phyloP scores from a whole-genome alignment of 2,797 vertebrate species.

The Anguilla megastoma region DNA sequence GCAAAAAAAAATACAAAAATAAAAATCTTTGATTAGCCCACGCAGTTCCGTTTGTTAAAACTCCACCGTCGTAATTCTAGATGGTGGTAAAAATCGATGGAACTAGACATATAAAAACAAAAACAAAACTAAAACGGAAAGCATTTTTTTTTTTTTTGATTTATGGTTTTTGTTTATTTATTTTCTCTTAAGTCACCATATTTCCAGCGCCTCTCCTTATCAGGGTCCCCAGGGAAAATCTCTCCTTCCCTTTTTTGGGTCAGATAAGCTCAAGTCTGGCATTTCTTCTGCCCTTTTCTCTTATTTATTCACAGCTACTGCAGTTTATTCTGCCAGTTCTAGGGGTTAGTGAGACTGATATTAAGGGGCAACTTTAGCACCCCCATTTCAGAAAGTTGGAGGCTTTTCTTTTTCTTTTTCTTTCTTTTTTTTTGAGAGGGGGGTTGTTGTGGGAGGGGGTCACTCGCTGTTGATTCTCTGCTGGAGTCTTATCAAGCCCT shows the following conservation, averaged over 20 bases:
- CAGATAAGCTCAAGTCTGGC: constrained; percentile 61
- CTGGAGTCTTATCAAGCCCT: constrained; percentile 63
- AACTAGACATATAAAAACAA: not conserved
- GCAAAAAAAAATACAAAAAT: not conserved
- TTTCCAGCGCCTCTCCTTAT: constrained; percentile 54
- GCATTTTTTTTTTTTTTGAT: constrained; percentile 52
- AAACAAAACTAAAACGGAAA: constrained; percentile 3
- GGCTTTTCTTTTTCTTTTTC: constrained; percentile 57
- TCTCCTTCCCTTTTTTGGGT: constrained; percentile 48
- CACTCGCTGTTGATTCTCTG: constrained; percentile 58
- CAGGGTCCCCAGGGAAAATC: constrained; percentile 48
- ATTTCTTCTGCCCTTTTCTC: constrained; percentile 55
- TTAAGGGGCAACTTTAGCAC: constrained; percentile 52
- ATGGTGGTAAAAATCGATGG: not conserved
- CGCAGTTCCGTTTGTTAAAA: not conserved
- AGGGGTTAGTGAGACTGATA: constrained; percentile 61
- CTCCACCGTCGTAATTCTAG: not conserved
- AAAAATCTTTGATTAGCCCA: not conserved
- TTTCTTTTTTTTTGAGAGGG: constrained; percentile 54
- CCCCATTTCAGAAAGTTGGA: constrained; percentile 55
- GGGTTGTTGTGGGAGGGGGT: constrained; percentile 8
- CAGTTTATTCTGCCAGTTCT: constrained; percentile 56
- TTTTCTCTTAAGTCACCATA: constrained; percentile 51
- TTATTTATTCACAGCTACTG: constrained; percentile 65
- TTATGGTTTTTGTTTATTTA: constrained; percentile 64